Conservation (phyloP, 2,113 vertebrate species). For the Craseonycteris thonglongyai region DNA sequence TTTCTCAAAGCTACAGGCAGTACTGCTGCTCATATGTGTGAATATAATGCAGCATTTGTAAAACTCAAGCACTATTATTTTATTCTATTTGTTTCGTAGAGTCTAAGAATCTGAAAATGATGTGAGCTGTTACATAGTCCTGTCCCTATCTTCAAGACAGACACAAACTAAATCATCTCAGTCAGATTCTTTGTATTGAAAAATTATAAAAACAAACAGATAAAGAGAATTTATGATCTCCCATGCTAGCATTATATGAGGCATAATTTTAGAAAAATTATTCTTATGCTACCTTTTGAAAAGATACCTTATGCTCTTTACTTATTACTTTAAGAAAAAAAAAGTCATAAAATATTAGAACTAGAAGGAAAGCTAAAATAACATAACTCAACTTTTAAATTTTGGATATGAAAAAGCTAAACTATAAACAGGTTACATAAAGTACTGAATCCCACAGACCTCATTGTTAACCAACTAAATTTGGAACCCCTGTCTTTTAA, state of each 20-base stretch:
- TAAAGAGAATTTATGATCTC: not conserved
- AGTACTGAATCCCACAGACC: not conserved
- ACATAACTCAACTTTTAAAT: not conserved
- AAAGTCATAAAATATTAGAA: not conserved
- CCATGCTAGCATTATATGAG: not conserved
- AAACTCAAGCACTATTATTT: not conserved
- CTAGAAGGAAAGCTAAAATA: not conserved
- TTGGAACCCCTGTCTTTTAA: not conserved
- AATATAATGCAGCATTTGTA: not conserved
- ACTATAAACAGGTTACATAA: not conserved
- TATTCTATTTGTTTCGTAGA: not conserved
- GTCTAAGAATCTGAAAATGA: not conserved
- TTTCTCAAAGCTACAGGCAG: not conserved
- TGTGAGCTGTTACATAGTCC: not conserved
- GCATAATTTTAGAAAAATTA: not conserved
- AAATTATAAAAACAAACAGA: not conserved
- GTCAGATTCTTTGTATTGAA: not conserved
- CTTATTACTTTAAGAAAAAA: not conserved
- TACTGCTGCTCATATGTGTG: not conserved
- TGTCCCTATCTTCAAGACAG: not conserved
- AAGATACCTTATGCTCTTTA: not conserved
- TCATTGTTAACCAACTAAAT: not conserved
- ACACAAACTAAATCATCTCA: not conserved
- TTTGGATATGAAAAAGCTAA: not conserved
- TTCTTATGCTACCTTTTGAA: not conserved